Evolutionary conservation across 1,140 invertebrate species (phyloP).

Genomic region (Lepidurus arcticus): DNA sequence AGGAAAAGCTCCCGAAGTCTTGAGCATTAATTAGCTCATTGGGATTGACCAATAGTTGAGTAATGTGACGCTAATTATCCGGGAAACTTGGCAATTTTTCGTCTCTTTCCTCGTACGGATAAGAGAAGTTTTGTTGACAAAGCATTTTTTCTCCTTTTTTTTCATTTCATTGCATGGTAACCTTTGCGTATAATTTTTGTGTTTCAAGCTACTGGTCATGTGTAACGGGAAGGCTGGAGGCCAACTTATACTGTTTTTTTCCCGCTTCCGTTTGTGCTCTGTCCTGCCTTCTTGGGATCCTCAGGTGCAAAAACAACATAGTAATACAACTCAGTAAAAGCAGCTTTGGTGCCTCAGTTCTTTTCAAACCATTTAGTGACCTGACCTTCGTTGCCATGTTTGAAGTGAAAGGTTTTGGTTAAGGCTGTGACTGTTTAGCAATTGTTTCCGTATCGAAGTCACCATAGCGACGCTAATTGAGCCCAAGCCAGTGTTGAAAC

Average conservation of each 20-base stretch:
- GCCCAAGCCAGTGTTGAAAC: background rate
- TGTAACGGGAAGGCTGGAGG: background rate
- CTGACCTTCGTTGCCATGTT: too few species aligned
- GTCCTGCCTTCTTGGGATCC: background rate
- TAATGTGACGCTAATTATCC: background rate
- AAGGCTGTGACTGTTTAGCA: too few species aligned
- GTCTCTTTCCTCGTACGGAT: background rate
- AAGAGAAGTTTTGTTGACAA: background rate
- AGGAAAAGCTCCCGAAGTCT: too few species aligned
- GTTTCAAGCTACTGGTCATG: background rate
- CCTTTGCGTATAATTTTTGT: background rate
- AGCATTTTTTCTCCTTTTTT: background rate
- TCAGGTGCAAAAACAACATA: too few species aligned
- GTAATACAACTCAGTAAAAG: too few species aligned
- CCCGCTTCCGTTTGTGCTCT: conserved; percentile 8
- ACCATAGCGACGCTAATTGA: too few species aligned
- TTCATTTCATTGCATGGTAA: background rate
- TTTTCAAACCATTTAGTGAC: too few species aligned
- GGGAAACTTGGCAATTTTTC: background rate
- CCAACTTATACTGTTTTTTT: background rate
- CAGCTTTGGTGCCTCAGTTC: too few species aligned
- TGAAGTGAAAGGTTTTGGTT: too few species aligned
- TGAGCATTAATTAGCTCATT: too few species aligned
- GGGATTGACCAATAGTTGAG: too few species aligned
- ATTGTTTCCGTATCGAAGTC: too few species aligned